A percentile compares a stretch with the other conserved stretches of the same genome.
Evolutionary conservation across 2,797 vertebrate species (phyloP).

Genomic region (Triplophysa bombifrons): DNA sequence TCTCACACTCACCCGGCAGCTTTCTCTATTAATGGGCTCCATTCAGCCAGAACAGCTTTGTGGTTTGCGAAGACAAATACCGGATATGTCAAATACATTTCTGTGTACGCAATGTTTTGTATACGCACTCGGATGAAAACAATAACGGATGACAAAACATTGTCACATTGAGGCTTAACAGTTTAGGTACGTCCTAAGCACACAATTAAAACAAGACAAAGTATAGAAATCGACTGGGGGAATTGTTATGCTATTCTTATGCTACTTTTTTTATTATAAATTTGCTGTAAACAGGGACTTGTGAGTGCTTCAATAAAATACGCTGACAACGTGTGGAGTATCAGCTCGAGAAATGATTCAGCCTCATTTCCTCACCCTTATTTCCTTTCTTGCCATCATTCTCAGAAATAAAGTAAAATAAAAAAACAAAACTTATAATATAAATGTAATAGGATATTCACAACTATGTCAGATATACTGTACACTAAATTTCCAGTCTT

Average conservation of each 20-base stretch:
- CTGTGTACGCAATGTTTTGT: constrained; percentile 14
- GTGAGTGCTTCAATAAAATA: not conserved
- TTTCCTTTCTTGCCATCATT: not conserved
- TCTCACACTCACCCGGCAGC: constrained; percentile 38
- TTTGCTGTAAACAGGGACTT: not conserved
- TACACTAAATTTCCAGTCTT: not conserved
- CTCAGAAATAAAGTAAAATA: not conserved
- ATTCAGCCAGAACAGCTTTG: constrained; percentile 38
- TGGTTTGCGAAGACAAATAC: constrained; percentile 9
- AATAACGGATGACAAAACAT: not conserved
- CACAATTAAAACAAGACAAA: not conserved
- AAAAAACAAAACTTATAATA: not conserved
- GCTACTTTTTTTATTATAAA: not conserved
- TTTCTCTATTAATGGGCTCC: constrained; percentile 37
- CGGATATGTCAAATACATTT: constrained; percentile 18
- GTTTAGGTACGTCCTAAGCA: not conserved
- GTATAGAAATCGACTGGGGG: not conserved
- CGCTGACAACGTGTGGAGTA: not conserved
- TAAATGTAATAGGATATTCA: too few species aligned
- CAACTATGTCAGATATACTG: too few species aligned
- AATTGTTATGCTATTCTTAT: not conserved
- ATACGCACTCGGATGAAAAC: constrained; percentile 25
- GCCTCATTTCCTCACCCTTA: not conserved
- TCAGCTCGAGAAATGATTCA: not conserved
- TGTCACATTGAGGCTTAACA: not conserved